phyloP scores from a whole-genome alignment of 2,888 invertebrate species.

The Serrognathus titanus region DNA sequence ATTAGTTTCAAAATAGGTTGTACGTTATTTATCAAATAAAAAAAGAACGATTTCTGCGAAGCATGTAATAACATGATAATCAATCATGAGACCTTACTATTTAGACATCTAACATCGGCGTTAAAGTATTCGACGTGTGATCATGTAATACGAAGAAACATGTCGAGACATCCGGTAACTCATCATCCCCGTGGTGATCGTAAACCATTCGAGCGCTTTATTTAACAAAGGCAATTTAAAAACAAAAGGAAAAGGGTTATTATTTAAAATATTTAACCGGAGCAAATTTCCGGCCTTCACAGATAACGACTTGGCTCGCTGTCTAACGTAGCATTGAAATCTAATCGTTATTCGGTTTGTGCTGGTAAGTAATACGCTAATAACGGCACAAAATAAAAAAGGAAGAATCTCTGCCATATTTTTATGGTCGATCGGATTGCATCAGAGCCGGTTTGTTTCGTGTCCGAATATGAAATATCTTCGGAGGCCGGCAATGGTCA shows the following conservation, averaged over 20 bases:
- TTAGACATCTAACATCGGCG: no score
- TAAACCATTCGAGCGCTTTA: slow-evolving; percentile 11
- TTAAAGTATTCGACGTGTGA: no score
- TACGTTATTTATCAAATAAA: no score
- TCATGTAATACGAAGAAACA: slow-evolving; percentile 6
- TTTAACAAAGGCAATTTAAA: slow-evolving; percentile 3
- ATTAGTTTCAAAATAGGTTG: no score
- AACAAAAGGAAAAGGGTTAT: not conserved
- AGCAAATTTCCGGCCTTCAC: not conserved
- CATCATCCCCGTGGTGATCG: slow-evolving; percentile 12
- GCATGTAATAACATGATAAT: no score
- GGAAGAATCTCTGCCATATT: no score
- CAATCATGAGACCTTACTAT: no score
- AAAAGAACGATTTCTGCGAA: no score
- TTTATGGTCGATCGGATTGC: no score
- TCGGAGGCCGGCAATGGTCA: slow-evolving; percentile 15
- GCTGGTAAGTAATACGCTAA: not conserved
- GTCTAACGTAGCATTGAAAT: slow-evolving; percentile 19
- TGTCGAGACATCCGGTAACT: slow-evolving; percentile 16
- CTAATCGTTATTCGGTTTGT: slow-evolving; percentile 12
- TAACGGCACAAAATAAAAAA: no score
- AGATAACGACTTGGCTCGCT: slow-evolving; percentile 6
- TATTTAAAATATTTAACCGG: not conserved
- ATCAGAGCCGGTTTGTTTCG: no score
- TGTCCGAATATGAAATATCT: not conserved